These are phyloP conservation scores for Nomada ferruginata DNA, from an alignment of 2,888 invertebrate genomes.

Conservation along the genomic window DNA sequence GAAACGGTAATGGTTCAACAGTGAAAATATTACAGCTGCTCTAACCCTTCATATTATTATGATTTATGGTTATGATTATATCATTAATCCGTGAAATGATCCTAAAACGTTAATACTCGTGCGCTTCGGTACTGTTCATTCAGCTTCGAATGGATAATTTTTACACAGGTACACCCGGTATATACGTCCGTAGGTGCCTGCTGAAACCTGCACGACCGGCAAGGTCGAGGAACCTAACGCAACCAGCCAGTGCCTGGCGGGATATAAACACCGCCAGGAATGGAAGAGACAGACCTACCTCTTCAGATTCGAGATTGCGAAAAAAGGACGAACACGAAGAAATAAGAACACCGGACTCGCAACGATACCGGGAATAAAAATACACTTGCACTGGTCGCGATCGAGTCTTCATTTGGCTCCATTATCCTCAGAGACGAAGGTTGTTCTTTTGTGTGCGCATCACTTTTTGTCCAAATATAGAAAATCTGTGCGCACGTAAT, in stretches of 20 bases:
- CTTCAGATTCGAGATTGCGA: constrained; percentile 60
- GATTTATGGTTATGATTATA: too few species aligned
- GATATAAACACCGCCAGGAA: constrained; percentile 69
- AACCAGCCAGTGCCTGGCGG: constrained; percentile 64
- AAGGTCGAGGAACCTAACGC: constrained; percentile 80
- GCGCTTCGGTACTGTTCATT: constrained; percentile 1
- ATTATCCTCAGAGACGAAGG: background rate
- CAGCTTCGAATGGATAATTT: background rate
- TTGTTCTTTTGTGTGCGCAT: background rate
- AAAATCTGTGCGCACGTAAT: too few species aligned
- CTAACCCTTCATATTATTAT: too few species aligned
- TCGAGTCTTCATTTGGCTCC: constrained; percentile 1
- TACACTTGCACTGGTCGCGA: constrained; percentile 39
- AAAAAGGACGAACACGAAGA: constrained; percentile 4
- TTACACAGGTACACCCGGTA: constrained; percentile 56
- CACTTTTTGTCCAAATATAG: background rate
- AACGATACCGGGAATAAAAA: constrained; percentile 36
- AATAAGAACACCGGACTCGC: constrained; percentile 21
- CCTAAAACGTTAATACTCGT: too few species aligned
- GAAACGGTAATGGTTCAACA: too few species aligned
- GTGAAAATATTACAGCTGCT: too few species aligned
- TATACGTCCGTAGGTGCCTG: constrained; percentile 63
- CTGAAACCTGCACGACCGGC: constrained; percentile 80
- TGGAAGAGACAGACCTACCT: constrained; percentile 64
- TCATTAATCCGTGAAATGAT: too few species aligned